These are phyloP conservation scores for Gastrophryne carolinensis DNA, from an alignment of 2,797 vertebrate species.

Conservation along the genomic window DNA sequence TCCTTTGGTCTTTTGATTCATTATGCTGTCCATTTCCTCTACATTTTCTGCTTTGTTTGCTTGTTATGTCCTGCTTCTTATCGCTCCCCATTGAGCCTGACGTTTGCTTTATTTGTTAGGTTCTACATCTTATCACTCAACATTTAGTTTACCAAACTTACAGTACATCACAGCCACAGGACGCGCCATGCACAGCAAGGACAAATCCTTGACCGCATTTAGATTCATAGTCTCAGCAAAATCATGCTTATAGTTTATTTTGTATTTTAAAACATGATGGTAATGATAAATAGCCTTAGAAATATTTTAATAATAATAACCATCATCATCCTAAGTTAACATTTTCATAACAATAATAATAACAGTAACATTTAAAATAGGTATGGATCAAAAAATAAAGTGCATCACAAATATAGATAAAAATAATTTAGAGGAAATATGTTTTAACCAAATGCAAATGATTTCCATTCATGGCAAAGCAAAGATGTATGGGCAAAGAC, in stretches of 20 bases:
- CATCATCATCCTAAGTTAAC: no score
- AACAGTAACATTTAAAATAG: no score
- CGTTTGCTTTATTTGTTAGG: conserved; percentile 38
- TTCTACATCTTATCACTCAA: conserved; percentile 34
- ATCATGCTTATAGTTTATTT: not conserved
- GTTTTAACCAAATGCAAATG: no score
- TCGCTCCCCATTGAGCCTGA: conserved; percentile 25
- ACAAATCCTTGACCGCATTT: conserved; percentile 11
- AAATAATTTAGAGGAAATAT: no score
- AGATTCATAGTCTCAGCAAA: not conserved
- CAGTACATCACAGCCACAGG: conserved; percentile 32
- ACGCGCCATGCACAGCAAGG: conserved; percentile 24
- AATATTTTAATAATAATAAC: no score
- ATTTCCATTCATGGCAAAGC: no score
- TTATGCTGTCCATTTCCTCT: not conserved
- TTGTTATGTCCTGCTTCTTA: conserved; percentile 20
- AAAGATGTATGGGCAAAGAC: no score
- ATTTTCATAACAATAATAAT: no score
- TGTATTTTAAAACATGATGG: no score
- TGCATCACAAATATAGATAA: no score
- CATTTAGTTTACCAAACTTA: conserved; percentile 35
- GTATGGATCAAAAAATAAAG: no score
- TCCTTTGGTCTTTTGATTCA: conserved; percentile 8
- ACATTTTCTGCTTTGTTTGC: conserved; percentile 27
- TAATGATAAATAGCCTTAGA: no score